Percentiles rank a stretch among this genome's conserved stretches.
Evolutionary conservation across 2,888 invertebrate genomes (phyloP).

Genomic region (Mantis religiosa): DNA sequence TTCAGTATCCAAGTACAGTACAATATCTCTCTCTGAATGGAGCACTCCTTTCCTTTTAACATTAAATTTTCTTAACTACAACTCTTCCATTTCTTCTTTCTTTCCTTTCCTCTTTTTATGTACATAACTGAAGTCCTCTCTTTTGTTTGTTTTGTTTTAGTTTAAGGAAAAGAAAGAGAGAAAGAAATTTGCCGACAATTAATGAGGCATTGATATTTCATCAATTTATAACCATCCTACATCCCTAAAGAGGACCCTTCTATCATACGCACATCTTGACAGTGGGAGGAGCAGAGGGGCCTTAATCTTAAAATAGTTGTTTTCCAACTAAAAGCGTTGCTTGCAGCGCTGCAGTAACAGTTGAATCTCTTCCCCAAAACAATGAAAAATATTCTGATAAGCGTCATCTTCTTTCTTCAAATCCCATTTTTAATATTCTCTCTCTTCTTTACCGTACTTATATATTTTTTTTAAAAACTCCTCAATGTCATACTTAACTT

Average conservation of each 20-base stretch:
- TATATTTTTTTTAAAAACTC: slow-evolving; percentile 12
- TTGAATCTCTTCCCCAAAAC: neutral
- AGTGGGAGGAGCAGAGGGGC: neutral
- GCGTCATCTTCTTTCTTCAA: neutral
- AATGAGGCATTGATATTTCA: neutral
- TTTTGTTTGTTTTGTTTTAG: neutral
- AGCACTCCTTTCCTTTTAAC: neutral
- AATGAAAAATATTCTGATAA: slow-evolving; percentile 3
- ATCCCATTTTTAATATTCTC: slow-evolving; percentile 1
- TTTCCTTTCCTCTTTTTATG: neutral
- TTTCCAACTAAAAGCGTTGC: neutral
- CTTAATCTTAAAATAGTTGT: neutral
- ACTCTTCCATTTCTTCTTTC: neutral
- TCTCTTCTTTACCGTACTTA: slow-evolving; percentile 4
- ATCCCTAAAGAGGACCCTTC: neutral
- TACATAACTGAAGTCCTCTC: neutral
- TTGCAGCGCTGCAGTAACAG: neutral
- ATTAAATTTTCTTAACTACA: neutral
- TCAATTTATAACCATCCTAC: neutral
- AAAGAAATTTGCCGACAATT: neutral
- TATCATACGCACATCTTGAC: neutral
- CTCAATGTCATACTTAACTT: slow-evolving; percentile 13
- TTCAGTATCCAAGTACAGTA: neutral
- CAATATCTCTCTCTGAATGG: neutral
- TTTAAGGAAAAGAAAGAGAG: neutral